phyloP scores from a whole-genome alignment of 2,888 invertebrate genomes.

The Dryobotodes eremita region DNA sequence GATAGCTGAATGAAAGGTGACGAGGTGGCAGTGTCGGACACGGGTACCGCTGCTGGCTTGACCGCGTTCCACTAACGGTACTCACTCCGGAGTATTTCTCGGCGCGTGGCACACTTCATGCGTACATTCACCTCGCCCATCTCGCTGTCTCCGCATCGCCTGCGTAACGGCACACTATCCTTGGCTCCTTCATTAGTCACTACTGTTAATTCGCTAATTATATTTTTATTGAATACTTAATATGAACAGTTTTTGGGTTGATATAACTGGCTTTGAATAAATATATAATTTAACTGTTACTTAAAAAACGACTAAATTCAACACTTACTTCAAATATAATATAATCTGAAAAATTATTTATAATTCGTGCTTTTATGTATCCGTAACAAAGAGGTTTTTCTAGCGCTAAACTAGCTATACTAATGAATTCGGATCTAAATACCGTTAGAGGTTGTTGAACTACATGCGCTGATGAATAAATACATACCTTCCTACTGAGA shows the following conservation, averaged over 20 bases:
- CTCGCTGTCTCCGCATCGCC: conserved; percentile 78
- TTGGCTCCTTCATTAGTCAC: conserved; percentile 40
- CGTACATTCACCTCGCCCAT: conserved; percentile 90
- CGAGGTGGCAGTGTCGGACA: conserved; percentile 78
- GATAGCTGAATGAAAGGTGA: conserved; percentile 74
- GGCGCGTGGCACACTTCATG: conserved; percentile 89
- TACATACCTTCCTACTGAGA: conserved; percentile 10
- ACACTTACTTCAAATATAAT: background rate
- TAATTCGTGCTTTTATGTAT: conserved; percentile 44
- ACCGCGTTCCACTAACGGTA: conserved; percentile 91
- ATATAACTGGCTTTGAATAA: conserved; percentile 1
- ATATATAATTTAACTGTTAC: background rate
- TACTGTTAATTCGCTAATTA: conserved; percentile 12
- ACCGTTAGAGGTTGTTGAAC: conserved; percentile 87
- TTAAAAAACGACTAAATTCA: background rate
- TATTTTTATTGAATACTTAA: background rate
- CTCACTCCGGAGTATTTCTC: conserved; percentile 89
- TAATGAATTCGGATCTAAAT: conserved; percentile 82
- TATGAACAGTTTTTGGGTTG: background rate
- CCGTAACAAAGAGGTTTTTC: conserved; percentile 37
- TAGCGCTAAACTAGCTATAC: conserved; percentile 60
- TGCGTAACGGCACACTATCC: conserved; percentile 56
- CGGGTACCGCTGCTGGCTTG: conserved; percentile 86
- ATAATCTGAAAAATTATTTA: conserved; percentile 9
- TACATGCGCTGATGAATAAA: conserved; percentile 71